A percentile compares a stretch with the other conserved stretches of the same genome.
Conservation (phyloP, 2,797 vertebrate species). For the Oryzias sinensis region DNA sequence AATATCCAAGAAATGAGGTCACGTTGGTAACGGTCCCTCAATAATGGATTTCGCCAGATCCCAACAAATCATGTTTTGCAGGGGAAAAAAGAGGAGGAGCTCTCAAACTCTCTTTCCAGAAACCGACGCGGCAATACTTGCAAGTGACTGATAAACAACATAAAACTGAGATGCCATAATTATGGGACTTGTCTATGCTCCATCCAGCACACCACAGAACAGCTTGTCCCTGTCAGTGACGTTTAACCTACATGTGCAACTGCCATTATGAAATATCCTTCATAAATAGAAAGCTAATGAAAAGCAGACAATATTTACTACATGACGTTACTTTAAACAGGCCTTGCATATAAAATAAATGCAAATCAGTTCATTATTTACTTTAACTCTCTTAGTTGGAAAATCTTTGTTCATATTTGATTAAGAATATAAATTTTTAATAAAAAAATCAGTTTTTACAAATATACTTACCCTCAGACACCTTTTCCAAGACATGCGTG, state of each 20-base stretch:
- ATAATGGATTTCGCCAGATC: constrained; percentile 56
- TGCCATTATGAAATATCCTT: not conserved
- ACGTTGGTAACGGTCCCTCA: constrained; percentile 58
- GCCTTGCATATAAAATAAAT: no score
- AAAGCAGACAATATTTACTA: not conserved
- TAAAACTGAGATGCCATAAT: constrained; percentile 14
- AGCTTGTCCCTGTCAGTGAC: constrained; percentile 17
- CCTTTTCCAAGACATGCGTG: constrained; percentile 85
- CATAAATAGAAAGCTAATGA: not conserved
- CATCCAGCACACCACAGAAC: constrained; percentile 16
- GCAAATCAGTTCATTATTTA: no score
- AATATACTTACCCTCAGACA: constrained; percentile 82
- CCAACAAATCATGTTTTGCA: constrained; percentile 27
- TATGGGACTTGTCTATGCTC: constrained; percentile 28
- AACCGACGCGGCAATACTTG: constrained; percentile 8
- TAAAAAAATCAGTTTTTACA: no score
- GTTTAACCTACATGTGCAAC: constrained; percentile 19
- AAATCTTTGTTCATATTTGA: no score
- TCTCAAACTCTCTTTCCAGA: constrained; percentile 1
- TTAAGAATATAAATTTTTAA: no score
- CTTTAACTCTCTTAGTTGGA: no score
- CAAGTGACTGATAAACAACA: constrained; percentile 32
- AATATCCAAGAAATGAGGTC: constrained; percentile 80
- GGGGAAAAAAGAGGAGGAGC: constrained; percentile 32
- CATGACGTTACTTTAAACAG: not conserved